Base-by-base conservation (phyloP, 1,140 invertebrate species). In the Papilio glaucus region DNA sequence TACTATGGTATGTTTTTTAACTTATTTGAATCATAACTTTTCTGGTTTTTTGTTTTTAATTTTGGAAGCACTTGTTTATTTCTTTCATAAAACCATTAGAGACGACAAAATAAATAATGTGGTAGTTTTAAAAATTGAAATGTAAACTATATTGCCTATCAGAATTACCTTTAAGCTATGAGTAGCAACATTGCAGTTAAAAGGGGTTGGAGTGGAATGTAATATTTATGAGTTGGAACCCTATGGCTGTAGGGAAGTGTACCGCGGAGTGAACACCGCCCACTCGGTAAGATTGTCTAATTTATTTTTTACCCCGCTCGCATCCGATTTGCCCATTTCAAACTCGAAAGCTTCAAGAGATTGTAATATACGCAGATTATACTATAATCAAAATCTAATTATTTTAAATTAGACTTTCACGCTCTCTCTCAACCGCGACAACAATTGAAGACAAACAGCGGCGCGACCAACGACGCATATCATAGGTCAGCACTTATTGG, bases 281-380 rank as follows among this genome's bases (percentile, higher is more conserved):
- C 67, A 69, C 67, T 69, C 42, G 42, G 29, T 13, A 18, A 49
- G 65, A 69, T 69, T 69, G 67, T 42, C 24, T 69, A 49, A 69
- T 69, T 69, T 49, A 33, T 69, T 69, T 69, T 42, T 49, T 49
- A 53, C 24, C 42, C 41, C 12, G 4, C 8, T 53, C 42, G 15
- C 67, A 49, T 69, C n/a, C 42, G 29, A 18, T 53, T 69, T 69
- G 26, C 6, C 0, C n/a, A 53, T 69, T 37, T 69, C 24, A 69
- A 65, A 41, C 29, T 5, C 8, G 15, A 39, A 21, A 13, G 37
- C 33, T 15, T 12, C 18, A 65, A 29, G 57, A 18, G 15, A 41
- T 41, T 60, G 4, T 26, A 33, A 29, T 26, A 60, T 15, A 65
- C 24, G 18, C 38, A 41, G 37, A 21, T 41, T 65, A 24, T 65